Evolutionary conservation across 2,113 vertebrate genomes (phyloP), one percentile per base, ranked within the genome.

Genomic region (Noturus placidus): DNA sequence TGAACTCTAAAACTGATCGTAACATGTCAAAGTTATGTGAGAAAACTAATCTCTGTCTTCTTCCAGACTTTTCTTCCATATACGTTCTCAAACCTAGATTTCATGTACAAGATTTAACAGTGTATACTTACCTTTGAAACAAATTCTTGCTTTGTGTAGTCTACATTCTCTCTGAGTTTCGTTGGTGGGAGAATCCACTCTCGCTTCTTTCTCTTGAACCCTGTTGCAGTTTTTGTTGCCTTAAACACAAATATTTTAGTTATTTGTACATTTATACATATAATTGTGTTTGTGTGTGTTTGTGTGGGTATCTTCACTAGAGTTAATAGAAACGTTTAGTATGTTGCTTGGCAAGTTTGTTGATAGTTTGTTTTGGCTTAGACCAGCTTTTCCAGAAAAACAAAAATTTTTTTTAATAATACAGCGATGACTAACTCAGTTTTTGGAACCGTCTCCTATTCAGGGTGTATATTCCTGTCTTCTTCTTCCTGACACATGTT

Each of bases 161-260:
- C 82, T 0, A 2, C 27, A 57, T 95, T 95, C 72, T 96, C 95
- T 1, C 0, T 2, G 59, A 95, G 65, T 80, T 92, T 94, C 20
- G 89, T 10, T 9, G 95, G 92, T 86, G 95, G 95, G 80, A 92
- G 83, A 86, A 95, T 86, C 95, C 95, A 96, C 27, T 94, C 93
- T 80, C 95, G 92, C 85, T 93, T 95, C 46, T 57, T 87, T 65
- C 95, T 91, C 33, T 56, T 92, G n/a, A 87, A 74, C 13, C 81
- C 76, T 50, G 35, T 85, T 74, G 27, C 9, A 33, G 52, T n/a
- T 85, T 74, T 80, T 10, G 61, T 63, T 83, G 69, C 85, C 89
- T 90, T 54, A 25, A 85, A 35, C n/a, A 86, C 54, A 0, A 46
- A 56, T 13, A 30, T 52, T 77, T 76, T 14, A 50, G 8, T 57